Percentiles rank a stretch among this genome's conserved stretches.
phyloP scores from a whole-genome alignment of 2,113 vertebrate species.

The Genyomyrus donnyi region DNA sequence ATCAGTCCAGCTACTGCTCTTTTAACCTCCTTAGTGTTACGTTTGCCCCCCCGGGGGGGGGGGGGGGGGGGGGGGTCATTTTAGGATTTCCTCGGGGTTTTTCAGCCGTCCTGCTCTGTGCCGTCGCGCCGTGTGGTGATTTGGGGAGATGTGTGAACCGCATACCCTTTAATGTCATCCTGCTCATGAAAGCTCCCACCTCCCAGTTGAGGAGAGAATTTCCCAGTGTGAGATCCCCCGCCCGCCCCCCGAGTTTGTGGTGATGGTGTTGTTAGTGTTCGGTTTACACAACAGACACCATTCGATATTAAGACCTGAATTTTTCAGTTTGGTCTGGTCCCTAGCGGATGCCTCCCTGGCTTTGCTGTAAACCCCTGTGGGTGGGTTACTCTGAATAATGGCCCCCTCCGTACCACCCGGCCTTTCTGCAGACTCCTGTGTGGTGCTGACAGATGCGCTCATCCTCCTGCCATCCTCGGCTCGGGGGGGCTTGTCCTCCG shows the following conservation, averaged over 20 bases:
- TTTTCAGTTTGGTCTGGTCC: neutral
- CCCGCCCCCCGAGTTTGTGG: neutral
- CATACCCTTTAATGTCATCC: neutral
- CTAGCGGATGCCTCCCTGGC: neutral
- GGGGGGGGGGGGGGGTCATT: neutral
- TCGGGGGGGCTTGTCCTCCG: neutral
- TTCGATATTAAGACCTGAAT: neutral
- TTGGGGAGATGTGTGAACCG: neutral
- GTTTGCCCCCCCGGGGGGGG: neutral
- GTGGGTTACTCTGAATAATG: neutral
- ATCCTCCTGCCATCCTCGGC: neutral
- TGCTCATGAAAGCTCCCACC: neutral
- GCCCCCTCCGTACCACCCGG: neutral
- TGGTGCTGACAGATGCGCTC: neutral
- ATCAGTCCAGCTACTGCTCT: neutral
- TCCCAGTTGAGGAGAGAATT: too few species aligned
- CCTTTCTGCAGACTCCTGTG: neutral
- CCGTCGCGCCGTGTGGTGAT: neutral
- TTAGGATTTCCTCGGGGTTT: neutral
- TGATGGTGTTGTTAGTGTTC: neutral
- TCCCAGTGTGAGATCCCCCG: neutral
- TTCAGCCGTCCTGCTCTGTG: neutral
- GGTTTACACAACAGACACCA: neutral
- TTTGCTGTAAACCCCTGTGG: neutral
- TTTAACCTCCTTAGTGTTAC: neutral